Conservation (phyloP, 2,113 vertebrate genomes). For the Tupaia chinensis region DNA sequence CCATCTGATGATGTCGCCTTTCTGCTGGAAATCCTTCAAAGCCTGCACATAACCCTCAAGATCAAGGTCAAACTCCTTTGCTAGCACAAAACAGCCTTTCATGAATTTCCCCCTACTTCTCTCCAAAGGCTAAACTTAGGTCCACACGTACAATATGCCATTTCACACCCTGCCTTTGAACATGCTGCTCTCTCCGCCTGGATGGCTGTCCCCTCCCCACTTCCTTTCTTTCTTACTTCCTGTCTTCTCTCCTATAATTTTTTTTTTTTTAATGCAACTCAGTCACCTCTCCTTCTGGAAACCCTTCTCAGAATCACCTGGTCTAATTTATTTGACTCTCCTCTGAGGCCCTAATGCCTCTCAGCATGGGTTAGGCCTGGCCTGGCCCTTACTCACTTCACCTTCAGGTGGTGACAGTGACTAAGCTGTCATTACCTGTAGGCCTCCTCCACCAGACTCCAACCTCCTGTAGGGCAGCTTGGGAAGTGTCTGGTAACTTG, state of each 20-base stretch:
- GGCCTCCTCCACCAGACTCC: neutral
- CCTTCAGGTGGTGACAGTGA: neutral
- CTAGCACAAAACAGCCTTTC: neutral
- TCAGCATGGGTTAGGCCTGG: neutral
- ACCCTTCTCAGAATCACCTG: neutral
- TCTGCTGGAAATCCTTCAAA: slow-evolving; percentile 13
- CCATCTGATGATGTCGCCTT: neutral
- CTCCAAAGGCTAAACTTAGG: neutral
- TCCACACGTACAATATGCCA: neutral
- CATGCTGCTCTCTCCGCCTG: neutral
- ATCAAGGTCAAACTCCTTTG: neutral
- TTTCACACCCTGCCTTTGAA: neutral
- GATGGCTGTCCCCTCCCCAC: neutral
- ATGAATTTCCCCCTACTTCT: neutral
- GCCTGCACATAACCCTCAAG: slow-evolving; percentile 20
- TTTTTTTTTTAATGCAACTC: neutral
- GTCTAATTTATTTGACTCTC: neutral
- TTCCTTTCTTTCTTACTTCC: neutral
- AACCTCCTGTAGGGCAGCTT: neutral
- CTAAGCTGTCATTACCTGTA: fast-evolving
- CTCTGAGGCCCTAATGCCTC: neutral
- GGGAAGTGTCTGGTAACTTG: neutral
- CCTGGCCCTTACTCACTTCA: fast-evolving
- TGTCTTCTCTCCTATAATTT: no score
- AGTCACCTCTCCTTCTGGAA: neutral